Base-by-base conservation (phyloP, 1,140 invertebrate genomes). In the Drosophila ficusphila region DNA sequence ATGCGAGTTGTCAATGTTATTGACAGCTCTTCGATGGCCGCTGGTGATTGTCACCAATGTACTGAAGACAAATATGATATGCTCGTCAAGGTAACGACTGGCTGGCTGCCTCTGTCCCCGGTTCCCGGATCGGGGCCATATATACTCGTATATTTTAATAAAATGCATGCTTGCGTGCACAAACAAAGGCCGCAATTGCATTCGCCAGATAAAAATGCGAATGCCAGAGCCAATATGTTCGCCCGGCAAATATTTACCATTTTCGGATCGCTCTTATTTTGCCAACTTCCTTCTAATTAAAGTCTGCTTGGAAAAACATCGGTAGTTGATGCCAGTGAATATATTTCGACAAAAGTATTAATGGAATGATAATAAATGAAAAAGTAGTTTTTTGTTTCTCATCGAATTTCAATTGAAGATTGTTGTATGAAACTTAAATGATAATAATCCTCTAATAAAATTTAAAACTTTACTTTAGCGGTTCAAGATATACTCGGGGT, bases 21-120 rank as follows among this genome's bases (percentile, higher is more conserved):
- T 86, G 70, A 72, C 81, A 76, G 61, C 65, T 67, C 75, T 71
- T 85, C 69, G 79, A 78, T 79, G 65, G 79, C 79, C 79, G 53
- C 58, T 65, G 79, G 79, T 79, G 75, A 79, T 79, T 79, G 77
- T 79, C 75, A 85, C 79, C 58, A 78, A 83, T 76, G 69, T 68
- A 76, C 65, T 61, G 79, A 69, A 83, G 67, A 71, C 64, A 74
- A 74, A 82, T 82, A 75, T 71, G 79, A 83, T 79, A 75, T 70
- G 79, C 60, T 78, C 69, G 79, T 79, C 75, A 79, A 79, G 79
- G 79, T 78, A 85, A 78, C 57, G 57, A 36, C 18, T 70, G 53
- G 41, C 52, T 56, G 33, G 36, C 47, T 12, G 27, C 56, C 2
- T 49, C 48, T 44, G 25, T 60, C 21, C 33, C 36, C n/a, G n/a